phyloP scores from a whole-genome alignment of 2,797 vertebrate species.

The Prionace glauca region DNA sequence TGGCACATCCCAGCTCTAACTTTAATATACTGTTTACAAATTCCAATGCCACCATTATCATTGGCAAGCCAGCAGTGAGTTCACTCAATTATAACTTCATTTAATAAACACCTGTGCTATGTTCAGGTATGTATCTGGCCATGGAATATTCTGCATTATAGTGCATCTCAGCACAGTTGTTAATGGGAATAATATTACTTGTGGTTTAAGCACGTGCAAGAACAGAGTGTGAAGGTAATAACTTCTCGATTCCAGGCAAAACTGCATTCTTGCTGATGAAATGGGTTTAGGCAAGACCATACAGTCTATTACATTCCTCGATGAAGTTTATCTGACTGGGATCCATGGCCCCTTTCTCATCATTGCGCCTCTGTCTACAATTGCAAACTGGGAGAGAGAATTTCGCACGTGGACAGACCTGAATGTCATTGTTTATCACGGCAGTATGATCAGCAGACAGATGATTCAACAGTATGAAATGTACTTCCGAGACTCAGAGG shows the following conservation, averaged over 20 bases:
- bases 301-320: slow-evolving; percentile 95
- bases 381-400: slow-evolving; percentile 96
- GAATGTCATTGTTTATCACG: slow-evolving; percentile 95
- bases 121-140: too few relatives aligned
- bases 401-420: slow-evolving; percentile 92
- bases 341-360: slow-evolving; percentile 90
- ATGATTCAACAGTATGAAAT: slow-evolving; percentile 99
- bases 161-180: background rate
- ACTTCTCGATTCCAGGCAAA: slow-evolving; percentile 63
- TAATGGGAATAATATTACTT: background rate
- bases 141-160: background rate
- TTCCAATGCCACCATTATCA: background rate
- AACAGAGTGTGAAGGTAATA: background rate
- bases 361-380: slow-evolving; percentile 96
- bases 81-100: background rate
- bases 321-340: slow-evolving; percentile 80
- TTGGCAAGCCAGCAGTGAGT: background rate
- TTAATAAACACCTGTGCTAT: background rate
- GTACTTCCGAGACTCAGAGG: slow-evolving; percentile 96
- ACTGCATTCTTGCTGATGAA: slow-evolving; percentile 98
- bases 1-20: background rate
- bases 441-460: slow-evolving; percentile 92
- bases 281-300: slow-evolving; percentile 99
- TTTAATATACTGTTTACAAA: background rate
- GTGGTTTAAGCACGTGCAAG: background rate